Conservation (phyloP, 2,888 invertebrate genomes). For the Acrobeloides nanus region DNA sequence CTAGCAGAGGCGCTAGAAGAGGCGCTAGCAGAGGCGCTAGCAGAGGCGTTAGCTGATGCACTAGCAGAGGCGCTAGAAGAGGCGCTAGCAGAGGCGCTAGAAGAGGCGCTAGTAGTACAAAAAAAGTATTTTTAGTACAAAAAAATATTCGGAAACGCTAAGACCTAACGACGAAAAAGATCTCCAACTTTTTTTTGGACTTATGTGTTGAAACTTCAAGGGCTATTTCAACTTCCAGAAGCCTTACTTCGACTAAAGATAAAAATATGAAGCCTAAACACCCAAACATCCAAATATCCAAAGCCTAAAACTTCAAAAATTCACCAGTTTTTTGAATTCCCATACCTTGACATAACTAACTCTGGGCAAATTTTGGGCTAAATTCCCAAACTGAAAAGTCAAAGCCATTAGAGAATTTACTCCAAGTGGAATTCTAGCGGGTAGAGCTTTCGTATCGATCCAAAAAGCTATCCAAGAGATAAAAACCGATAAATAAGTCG, state of each 20-base stretch:
- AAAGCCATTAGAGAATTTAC: slow-evolving; percentile 26
- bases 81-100: too few species aligned
- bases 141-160: too few species aligned
- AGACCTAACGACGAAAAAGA: too few species aligned
- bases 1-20: too few species aligned
- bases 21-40: too few species aligned
- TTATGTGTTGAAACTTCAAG: too few species aligned
- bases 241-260: slow-evolving; percentile 43
- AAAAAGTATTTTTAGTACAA: too few species aligned
- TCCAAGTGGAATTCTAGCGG: slow-evolving; percentile 52
- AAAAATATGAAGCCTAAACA: slow-evolving; percentile 53
- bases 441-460: slow-evolving; percentile 53
- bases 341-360: slow-evolving; percentile 48
- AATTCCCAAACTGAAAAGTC: slow-evolving; percentile 53
- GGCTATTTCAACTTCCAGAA: slow-evolving; percentile 3
- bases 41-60: too few species aligned
- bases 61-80: too few species aligned
- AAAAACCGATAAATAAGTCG: slow-evolving; percentile 52
- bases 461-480: slow-evolving; percentile 54
- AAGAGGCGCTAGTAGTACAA: too few species aligned
- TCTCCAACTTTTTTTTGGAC: too few species aligned
- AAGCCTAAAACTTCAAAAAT: slow-evolving; percentile 35
- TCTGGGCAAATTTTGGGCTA: slow-evolving; percentile 50
- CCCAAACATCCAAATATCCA: slow-evolving; percentile 54
- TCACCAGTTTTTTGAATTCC: too few species aligned